Evolutionary conservation across 1,140 invertebrate genomes (phyloP).

Genomic region (Gryllus bimaculatus): DNA sequence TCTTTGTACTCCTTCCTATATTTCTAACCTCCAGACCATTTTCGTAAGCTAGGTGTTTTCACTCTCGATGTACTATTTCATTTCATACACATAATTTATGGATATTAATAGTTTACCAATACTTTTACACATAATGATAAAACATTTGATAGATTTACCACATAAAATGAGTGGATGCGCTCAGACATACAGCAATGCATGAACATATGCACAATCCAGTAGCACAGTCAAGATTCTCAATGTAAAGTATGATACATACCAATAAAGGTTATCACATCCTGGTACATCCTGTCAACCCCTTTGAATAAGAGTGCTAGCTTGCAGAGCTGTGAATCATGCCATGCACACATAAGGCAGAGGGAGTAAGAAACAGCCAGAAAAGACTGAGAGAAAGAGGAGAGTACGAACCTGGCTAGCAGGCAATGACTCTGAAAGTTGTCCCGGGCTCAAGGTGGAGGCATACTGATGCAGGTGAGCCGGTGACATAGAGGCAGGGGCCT

Average conservation of each 20-base stretch:
- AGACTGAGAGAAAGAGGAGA: constrained; percentile 5
- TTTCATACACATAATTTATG: too few species aligned
- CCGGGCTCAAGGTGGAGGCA: constrained; percentile 53
- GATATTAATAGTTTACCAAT: too few species aligned
- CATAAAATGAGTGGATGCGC: too few species aligned
- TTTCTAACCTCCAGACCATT: too few species aligned
- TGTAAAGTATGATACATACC: neutral
- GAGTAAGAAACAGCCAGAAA: constrained; percentile 4
- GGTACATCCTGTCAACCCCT: neutral
- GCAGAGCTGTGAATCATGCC: neutral
- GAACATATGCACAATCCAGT: too few species aligned
- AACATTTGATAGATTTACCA: too few species aligned
- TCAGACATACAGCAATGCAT: too few species aligned
- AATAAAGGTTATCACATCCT: neutral
- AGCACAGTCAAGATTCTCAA: neutral
- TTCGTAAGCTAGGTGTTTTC: too few species aligned
- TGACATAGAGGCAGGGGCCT: constrained; percentile 83
- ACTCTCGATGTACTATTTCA: too few species aligned
- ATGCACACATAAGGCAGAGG: neutral
- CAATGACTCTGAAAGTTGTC: constrained; percentile 62
- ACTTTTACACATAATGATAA: too few species aligned
- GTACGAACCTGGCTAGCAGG: constrained; percentile 66
- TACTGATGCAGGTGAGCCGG: constrained; percentile 75
- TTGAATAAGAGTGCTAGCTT: neutral
- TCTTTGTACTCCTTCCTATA: too few species aligned